Percentiles rank a stretch among this genome's conserved stretches.
Conservation (phyloP, 2,888 invertebrate genomes). For the Trissoscelio sp. region DNA sequence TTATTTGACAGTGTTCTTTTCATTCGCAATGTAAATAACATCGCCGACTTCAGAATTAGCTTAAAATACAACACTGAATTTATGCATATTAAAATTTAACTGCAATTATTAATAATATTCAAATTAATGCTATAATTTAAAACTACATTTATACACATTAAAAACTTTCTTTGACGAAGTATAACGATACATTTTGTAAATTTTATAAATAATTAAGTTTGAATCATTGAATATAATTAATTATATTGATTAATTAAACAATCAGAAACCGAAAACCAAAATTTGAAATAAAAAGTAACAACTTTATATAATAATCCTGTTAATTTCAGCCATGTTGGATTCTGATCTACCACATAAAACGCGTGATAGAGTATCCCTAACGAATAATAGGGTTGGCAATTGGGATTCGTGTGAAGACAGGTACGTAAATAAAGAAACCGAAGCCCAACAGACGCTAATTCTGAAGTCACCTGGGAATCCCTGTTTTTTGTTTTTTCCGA, state of each 20-base stretch:
- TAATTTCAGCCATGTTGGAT: constrained; percentile 82
- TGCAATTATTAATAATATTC: background rate
- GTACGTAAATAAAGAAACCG: constrained; percentile 73
- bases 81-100: constrained; percentile 1
- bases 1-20: constrained; percentile 22
- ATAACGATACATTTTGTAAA: background rate
- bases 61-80: constrained; percentile 30
- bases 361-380: constrained; percentile 80
- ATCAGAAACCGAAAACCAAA: background rate
- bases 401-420: constrained; percentile 80
- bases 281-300: background rate
- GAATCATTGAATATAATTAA: no score
- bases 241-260: no score
- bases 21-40: constrained; percentile 48
- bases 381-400: constrained; percentile 78
- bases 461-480: constrained; percentile 78
- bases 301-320: constrained; percentile 67
- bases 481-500: constrained; percentile 39
- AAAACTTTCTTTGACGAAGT: constrained; percentile 18
- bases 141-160: no score
- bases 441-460: constrained; percentile 77
- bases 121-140: constrained; percentile 4
- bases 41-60: constrained; percentile 77
- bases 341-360: constrained; percentile 79
- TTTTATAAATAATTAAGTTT: no score